Evolutionary conservation across 2,797 vertebrate species (phyloP).

Genomic region (Rhodeus uyekii): DNA sequence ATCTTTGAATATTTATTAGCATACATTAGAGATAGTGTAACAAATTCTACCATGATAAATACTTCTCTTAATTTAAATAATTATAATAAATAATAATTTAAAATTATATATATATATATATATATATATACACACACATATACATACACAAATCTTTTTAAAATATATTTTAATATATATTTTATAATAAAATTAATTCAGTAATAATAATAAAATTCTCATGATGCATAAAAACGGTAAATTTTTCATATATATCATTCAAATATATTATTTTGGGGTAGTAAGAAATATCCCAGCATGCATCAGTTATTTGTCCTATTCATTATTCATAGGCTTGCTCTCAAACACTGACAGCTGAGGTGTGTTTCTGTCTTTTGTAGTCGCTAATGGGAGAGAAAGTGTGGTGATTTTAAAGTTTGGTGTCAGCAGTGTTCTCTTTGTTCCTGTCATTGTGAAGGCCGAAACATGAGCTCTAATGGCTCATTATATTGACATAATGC

Average conservation of each 20-base stretch:
- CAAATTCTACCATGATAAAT: background rate
- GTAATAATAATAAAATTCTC: background rate
- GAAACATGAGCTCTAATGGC: background rate
- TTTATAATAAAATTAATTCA: no score
- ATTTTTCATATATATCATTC: no score
- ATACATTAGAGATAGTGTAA: background rate
- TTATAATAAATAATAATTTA: no score
- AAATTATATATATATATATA: background rate
- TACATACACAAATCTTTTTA: no score
- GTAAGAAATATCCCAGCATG: background rate
- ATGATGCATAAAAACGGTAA: background rate
- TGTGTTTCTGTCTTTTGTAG: background rate
- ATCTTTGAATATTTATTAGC: no score
- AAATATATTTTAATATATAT: no score
- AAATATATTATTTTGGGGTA: background rate
- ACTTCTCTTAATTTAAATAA: background rate
- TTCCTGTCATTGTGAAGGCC: slow-evolving; percentile 19
- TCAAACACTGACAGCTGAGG: background rate
- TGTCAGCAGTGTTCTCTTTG: background rate
- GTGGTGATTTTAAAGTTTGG: background rate
- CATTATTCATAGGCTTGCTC: background rate
- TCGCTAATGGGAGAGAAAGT: background rate
- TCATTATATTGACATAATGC: background rate
- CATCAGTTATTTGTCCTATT: background rate
- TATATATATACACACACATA: no score